A percentile compares a stretch with the other conserved stretches of the same genome.
phyloP scores from a whole-genome alignment of 2,888 invertebrate genomes.

The Peribatodes rhomboidaria region DNA sequence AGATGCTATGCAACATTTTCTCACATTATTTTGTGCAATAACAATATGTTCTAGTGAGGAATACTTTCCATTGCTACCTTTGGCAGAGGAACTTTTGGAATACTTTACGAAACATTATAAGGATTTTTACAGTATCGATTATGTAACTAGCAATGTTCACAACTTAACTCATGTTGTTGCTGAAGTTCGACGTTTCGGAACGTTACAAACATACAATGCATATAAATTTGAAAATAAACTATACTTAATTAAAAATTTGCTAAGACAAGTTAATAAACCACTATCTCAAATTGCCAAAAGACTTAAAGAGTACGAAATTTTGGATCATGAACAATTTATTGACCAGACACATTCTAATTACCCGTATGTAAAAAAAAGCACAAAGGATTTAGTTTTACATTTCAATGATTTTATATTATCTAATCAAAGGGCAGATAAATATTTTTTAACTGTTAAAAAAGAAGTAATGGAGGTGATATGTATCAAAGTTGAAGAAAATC shows the following conservation, averaged over 20 bases:
- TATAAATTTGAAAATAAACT: constrained; percentile 39
- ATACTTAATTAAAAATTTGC: constrained; percentile 27
- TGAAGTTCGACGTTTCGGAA: neutral
- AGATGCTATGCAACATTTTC: neutral
- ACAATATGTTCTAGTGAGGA: constrained; percentile 1
- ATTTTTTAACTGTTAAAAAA: constrained; percentile 1
- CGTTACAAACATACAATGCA: constrained; percentile 22
- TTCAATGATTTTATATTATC: constrained; percentile 1
- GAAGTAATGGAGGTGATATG: constrained; percentile 16
- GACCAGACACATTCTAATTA: neutral
- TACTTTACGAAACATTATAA: neutral
- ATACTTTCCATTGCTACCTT: neutral
- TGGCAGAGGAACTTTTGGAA: neutral
- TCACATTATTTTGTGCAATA: neutral
- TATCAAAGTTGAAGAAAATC: neutral
- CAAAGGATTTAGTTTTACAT: constrained; percentile 1
- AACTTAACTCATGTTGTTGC: neutral
- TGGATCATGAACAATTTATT: neutral
- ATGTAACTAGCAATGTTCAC: neutral
- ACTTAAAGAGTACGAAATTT: constrained; percentile 2
- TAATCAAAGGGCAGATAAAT: neutral
- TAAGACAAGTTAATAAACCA: constrained; percentile 33
- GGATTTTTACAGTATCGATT: neutral
- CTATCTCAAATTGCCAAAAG: constrained; percentile 32
- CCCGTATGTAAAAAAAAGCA: neutral